Evolutionary conservation across 2,797 vertebrate genomes (phyloP).

Genomic region (Coluber constrictor): DNA sequence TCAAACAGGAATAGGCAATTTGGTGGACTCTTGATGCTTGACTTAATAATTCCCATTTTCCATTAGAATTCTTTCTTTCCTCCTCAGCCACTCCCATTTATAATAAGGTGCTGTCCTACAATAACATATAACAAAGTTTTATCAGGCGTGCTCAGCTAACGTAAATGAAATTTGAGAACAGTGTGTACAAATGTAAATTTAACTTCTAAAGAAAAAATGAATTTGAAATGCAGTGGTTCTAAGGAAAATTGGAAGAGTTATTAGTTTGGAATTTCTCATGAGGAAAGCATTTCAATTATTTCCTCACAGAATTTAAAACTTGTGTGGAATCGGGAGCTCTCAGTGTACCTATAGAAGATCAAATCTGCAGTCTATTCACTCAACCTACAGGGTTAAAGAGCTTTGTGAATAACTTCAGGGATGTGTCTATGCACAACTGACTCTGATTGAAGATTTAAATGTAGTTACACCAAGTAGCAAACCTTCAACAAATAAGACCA

Average conservation of each 20-base stretch:
- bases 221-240: neutral
- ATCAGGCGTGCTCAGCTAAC: neutral
- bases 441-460: neutral
- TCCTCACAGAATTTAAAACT: neutral
- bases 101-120: neutral
- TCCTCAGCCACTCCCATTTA: neutral
- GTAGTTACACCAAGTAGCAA: neutral
- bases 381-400: conserved; percentile 24
- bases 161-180: neutral
- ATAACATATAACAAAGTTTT: neutral
- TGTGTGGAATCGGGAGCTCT: neutral
- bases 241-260: neutral
- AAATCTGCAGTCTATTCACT: conserved; percentile 27
- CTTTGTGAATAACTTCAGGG: conserved; percentile 34
- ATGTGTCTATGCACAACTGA: conserved; percentile 29
- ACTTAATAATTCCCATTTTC: neutral
- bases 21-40: neutral
- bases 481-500: conserved; percentile 1
- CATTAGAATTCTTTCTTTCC: neutral
- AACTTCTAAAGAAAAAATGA: neutral
- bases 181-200: neutral
- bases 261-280: neutral
- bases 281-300: neutral
- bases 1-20: neutral
- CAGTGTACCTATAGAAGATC: conserved; percentile 27